Evolutionary conservation across 2,888 invertebrate genomes (phyloP).

Genomic region (Augochlorella aurata): DNA sequence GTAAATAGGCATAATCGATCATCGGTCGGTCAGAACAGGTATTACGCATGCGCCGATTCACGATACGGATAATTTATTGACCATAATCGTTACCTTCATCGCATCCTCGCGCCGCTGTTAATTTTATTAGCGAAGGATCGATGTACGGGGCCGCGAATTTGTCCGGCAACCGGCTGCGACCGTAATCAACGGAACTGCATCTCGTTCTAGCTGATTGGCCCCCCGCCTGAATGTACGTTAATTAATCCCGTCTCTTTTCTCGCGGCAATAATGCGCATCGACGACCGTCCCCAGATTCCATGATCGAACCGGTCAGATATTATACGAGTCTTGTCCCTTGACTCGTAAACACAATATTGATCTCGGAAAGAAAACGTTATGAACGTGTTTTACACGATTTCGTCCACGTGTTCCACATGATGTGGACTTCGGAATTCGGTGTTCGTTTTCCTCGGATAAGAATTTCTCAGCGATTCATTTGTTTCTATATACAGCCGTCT

Average conservation of each 20-base stretch:
- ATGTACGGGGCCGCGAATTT: constrained; percentile 26
- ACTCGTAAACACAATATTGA: too few relatives aligned
- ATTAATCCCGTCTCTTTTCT: constrained; percentile 30
- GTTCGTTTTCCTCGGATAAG: too few relatives aligned
- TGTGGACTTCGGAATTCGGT: too few relatives aligned
- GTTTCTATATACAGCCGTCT: too few relatives aligned
- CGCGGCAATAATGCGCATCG: background rate
- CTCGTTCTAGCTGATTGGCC: constrained; percentile 28
- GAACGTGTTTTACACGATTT: too few relatives aligned
- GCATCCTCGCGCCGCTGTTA: constrained; percentile 35
- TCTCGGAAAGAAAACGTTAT: too few relatives aligned
- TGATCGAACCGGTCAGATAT: background rate
- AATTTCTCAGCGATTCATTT: too few relatives aligned
- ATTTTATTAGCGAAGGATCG: constrained; percentile 55
- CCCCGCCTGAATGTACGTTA: constrained; percentile 12
- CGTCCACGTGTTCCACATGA: too few relatives aligned
- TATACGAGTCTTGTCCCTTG: background rate
- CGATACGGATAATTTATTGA: constrained; percentile 59
- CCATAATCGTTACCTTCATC: constrained; percentile 51
- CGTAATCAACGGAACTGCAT: constrained; percentile 23
- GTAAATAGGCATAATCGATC: constrained; percentile 60
- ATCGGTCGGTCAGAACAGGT: constrained; percentile 36
- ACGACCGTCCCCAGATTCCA: too few relatives aligned
- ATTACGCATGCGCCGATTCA: constrained; percentile 38
- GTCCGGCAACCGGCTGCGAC: background rate